Conservation (phyloP, 2,888 invertebrate genomes). For the Neoaliturus tenellus region DNA sequence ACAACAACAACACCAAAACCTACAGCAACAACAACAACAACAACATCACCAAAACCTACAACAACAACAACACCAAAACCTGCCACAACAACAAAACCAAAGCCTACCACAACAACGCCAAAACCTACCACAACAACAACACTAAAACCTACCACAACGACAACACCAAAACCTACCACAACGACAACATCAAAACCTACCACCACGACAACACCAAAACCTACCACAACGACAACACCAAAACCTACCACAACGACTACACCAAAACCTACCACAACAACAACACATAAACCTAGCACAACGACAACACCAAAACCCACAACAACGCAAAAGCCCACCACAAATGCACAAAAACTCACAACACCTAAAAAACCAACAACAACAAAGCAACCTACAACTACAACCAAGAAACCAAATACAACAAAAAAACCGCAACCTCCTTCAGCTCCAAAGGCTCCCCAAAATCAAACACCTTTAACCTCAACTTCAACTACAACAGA, state of each 20-base stretch:
- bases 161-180: constrained; percentile 70
- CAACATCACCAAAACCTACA: constrained; percentile 51
- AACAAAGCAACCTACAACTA: constrained; percentile 51
- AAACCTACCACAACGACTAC: constrained; percentile 66
- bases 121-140: constrained; percentile 45
- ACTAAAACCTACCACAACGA: constrained; percentile 63
- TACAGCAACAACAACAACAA: constrained; percentile 58
- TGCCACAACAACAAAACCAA: background rate
- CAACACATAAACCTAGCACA: constrained; percentile 44
- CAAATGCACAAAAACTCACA: constrained; percentile 73
- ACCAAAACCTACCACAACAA: constrained; percentile 52
- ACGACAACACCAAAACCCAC: constrained; percentile 48
- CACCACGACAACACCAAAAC: constrained; percentile 63
- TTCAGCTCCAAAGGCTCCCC: constrained; percentile 43
- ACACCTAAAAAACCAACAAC: constrained; percentile 62
- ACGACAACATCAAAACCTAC: constrained; percentile 66
- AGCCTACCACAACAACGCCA: constrained; percentile 51
- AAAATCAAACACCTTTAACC: constrained; percentile 59
- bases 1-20: constrained; percentile 19
- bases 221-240: constrained; percentile 70
- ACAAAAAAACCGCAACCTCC: constrained; percentile 55
- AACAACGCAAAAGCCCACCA: constrained; percentile 69
- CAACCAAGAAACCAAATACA: constrained; percentile 55
- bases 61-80: constrained; percentile 25
- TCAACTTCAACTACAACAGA: constrained; percentile 60